These are phyloP conservation scores for Cyprinodon diabolis DNA, from an alignment of 2,797 vertebrate species.

Conservation along the genomic window DNA sequence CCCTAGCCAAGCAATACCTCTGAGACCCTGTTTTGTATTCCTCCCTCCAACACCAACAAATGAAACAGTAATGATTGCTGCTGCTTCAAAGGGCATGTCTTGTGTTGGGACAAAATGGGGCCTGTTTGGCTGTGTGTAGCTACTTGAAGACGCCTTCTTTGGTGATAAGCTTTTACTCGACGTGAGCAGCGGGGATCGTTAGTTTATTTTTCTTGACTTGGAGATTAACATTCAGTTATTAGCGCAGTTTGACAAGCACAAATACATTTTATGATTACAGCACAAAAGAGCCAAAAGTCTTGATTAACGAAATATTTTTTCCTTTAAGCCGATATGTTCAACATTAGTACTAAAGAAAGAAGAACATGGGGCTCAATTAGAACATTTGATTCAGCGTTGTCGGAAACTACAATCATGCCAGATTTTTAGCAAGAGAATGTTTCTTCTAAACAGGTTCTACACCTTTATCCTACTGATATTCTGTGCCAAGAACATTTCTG, in stretches of 20 bases:
- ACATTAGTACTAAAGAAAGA: not conserved
- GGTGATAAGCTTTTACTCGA: slow-evolving; percentile 28
- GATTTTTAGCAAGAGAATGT: slow-evolving; percentile 20
- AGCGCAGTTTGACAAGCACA: not conserved
- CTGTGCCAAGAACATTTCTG: slow-evolving; percentile 69
- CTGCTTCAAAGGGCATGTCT: slow-evolving; percentile 62
- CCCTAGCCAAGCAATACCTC: slow-evolving; percentile 61
- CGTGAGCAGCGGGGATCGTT: slow-evolving; percentile 1
- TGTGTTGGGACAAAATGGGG: slow-evolving; percentile 61
- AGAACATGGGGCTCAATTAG: slow-evolving; percentile 1
- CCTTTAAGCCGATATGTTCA: not conserved
- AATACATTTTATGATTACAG: not conserved
- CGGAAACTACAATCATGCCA: slow-evolving; percentile 22
- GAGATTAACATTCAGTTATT: slow-evolving; percentile 4
- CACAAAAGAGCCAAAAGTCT: slow-evolving; percentile 3
- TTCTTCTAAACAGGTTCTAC: slow-evolving; percentile 49
- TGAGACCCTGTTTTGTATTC: slow-evolving; percentile 59
- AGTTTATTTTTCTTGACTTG: not conserved
- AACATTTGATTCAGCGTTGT: slow-evolving; percentile 15
- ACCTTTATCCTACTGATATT: slow-evolving; percentile 57
- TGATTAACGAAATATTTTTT: slow-evolving; percentile 26
- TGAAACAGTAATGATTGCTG: slow-evolving; percentile 57
- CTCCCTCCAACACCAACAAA: slow-evolving; percentile 39
- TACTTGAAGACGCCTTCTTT: slow-evolving; percentile 17
- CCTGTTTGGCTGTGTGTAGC: slow-evolving; percentile 29